A percentile compares a stretch with the other conserved stretches of the same genome.
Evolutionary conservation across 2,113 vertebrate genomes (phyloP).

Genomic region (Lampris incognitus): DNA sequence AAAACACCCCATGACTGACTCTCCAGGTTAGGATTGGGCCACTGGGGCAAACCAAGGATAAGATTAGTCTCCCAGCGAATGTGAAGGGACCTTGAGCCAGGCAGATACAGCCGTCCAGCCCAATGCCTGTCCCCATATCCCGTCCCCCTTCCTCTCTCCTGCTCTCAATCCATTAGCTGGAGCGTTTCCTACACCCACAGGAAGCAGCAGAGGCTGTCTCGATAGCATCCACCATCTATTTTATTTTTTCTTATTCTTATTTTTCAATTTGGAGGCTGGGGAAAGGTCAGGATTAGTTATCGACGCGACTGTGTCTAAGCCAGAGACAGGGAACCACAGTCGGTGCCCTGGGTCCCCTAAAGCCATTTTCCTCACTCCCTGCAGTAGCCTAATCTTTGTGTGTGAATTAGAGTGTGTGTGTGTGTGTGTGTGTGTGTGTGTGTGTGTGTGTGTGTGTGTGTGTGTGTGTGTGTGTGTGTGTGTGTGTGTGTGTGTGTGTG

Average conservation of each 20-base stretch:
- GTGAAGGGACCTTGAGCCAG: slow-evolving; percentile 64
- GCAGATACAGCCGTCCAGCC: slow-evolving; percentile 47
- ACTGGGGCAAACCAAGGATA: slow-evolving; percentile 42
- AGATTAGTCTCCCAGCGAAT: slow-evolving; percentile 60
- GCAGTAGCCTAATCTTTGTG: slow-evolving; percentile 68
- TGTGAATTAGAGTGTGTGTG: not conserved
- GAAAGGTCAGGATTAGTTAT: slow-evolving; percentile 88
- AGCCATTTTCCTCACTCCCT: slow-evolving; percentile 76
- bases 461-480: slow-evolving; percentile 2
- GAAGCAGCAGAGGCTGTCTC: slow-evolving; percentile 71
- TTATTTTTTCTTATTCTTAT: slow-evolving; percentile 84
- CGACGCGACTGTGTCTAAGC: slow-evolving; percentile 81
- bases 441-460: slow-evolving; percentile 2
- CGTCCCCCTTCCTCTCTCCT: slow-evolving; percentile 19
- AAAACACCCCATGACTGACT: slow-evolving; percentile 27
- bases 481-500: slow-evolving; percentile 9
- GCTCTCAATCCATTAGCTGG: slow-evolving; percentile 76
- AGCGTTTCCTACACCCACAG: slow-evolving; percentile 65
- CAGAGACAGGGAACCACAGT: slow-evolving; percentile 72
- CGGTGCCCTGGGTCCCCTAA: slow-evolving; percentile 71
- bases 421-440: slow-evolving; percentile 53
- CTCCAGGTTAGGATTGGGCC: slow-evolving; percentile 36
- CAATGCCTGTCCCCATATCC: slow-evolving; percentile 22
- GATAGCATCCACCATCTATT: slow-evolving; percentile 82
- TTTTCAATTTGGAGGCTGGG: slow-evolving; percentile 83